Conservation (phyloP, 2,113 vertebrate genomes). For the Corapipo altera region DNA sequence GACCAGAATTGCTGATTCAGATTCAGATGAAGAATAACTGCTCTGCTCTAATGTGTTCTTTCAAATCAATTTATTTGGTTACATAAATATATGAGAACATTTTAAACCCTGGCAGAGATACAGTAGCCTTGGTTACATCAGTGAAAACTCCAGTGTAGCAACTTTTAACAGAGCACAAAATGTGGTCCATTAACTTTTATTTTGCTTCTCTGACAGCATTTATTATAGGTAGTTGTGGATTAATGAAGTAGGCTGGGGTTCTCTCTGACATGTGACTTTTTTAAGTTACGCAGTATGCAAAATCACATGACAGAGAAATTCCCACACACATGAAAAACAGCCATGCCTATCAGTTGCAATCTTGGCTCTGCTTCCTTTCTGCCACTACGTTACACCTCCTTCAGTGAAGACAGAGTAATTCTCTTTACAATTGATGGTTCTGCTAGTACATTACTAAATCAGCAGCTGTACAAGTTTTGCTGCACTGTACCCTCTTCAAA, state of each 20-base stretch:
- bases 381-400: not conserved
- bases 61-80: not conserved
- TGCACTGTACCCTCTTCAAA: not conserved
- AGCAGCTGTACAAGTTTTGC: not conserved
- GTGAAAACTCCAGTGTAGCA: not conserved
- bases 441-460: not conserved
- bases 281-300: not conserved
- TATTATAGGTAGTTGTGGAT: not conserved
- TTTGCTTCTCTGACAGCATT: not conserved
- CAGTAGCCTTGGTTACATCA: not conserved
- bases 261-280: not conserved
- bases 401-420: not conserved
- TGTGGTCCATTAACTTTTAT: not conserved
- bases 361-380: not conserved
- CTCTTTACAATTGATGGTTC: not conserved
- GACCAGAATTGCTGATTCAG: not conserved
- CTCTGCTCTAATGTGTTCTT: not conserved
- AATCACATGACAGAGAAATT: not conserved
- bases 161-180: not conserved
- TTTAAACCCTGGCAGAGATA: not conserved
- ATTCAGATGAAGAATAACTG: not conserved
- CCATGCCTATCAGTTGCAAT: not conserved
- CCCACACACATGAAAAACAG: not conserved
- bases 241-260: not conserved
- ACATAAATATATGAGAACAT: not conserved